These are phyloP conservation scores for Willowsia nigromaculata DNA, from an alignment of 2,888 invertebrate species.

Conservation along the genomic window DNA sequence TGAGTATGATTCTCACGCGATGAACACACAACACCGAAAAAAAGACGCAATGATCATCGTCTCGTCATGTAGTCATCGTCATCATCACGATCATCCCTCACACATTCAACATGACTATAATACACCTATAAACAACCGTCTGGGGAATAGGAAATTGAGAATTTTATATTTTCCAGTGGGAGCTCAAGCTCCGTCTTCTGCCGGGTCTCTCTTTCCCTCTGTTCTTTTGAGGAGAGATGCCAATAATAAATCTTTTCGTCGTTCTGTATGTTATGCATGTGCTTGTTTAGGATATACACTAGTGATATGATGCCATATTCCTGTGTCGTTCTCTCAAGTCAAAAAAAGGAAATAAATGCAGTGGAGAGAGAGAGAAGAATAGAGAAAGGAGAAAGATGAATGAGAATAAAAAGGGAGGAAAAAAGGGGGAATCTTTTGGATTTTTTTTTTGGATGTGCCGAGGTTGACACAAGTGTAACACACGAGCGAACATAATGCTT, in stretches of 20 bases:
- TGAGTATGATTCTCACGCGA: slow-evolving; percentile 54
- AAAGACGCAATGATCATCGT: not conserved
- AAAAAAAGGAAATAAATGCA: slow-evolving; percentile 10
- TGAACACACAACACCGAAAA: not conserved
- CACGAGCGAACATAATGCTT: slow-evolving; percentile 53
- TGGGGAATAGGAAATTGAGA: slow-evolving; percentile 60
- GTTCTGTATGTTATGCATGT: not conserved
- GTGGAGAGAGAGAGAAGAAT: not conserved
- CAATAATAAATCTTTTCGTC: slow-evolving; percentile 60
- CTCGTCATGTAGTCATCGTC: not conserved
- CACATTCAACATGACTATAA: slow-evolving; percentile 53
- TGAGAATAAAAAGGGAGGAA: slow-evolving; percentile 22
- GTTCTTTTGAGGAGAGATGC: slow-evolving; percentile 10
- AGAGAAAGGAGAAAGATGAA: slow-evolving; percentile 7
- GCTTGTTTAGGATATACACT: not conserved
- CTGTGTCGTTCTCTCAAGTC: not conserved
- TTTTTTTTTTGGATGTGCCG: slow-evolving; percentile 57
- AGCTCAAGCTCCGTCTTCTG: not conserved
- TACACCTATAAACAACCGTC: slow-evolving; percentile 56
- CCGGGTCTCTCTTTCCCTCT: not conserved
- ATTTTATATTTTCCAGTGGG: slow-evolving; percentile 59
- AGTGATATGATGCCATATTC: slow-evolving; percentile 26
- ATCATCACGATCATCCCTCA: not conserved
- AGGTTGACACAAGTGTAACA: slow-evolving; percentile 68
- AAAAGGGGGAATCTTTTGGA: slow-evolving; percentile 32